Evolutionary conservation across 64 coral and sea anemone genomes (phyloP), one percentile per base, ranked within the genome.

Genomic region (Catalaphyllia jardinei): DNA sequence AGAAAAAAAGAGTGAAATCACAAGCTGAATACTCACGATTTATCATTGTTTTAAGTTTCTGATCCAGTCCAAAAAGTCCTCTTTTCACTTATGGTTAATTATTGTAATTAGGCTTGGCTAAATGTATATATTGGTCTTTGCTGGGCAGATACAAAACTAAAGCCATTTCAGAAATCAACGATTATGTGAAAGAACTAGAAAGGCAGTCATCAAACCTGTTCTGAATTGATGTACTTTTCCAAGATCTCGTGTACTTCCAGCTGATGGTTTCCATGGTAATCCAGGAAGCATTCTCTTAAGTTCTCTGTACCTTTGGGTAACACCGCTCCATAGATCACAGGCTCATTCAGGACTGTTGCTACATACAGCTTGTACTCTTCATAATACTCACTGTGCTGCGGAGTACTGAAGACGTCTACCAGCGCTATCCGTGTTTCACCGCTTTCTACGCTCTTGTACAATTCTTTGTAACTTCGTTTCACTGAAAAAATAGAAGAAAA

Each of bases 381-480:
- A 82, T 90, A 96, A 30, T 90, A 86, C 24, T 51, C 39, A 29
- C 49, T 73, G 17, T 96, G 94, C n/a, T 93, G 88, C 25, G 91
- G 90, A 30, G 82, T 80, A 28, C 80, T 89, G 77, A 90, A 93
- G 10, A 89, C n/a, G 55, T 96, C 94, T 69, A 96, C 94, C 54
- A 96, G 57, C 1, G 94, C 94, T 67, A 96, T 30, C 49, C 89
- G 78, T 51, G 88, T 46, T 55, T 93, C 80, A 54, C 88, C 94
- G 15, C 60, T 79, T 46, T 88, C 78, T 4, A 96, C 88, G 62
- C 75, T 81, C 60, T 87, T 83, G 82, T 93, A 96, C 33, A 93
- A 49, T 28, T 77, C 87, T 29, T 93, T 88, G 71, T 90, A 96
- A 18, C 57, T 86, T 72, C 61, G 76, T 73, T 93, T 93, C 19